Percentiles rank a stretch among this genome's conserved stretches.
Evolutionary conservation across 2,888 invertebrate species (phyloP).

Genomic region (Epinotia ramella): DNA sequence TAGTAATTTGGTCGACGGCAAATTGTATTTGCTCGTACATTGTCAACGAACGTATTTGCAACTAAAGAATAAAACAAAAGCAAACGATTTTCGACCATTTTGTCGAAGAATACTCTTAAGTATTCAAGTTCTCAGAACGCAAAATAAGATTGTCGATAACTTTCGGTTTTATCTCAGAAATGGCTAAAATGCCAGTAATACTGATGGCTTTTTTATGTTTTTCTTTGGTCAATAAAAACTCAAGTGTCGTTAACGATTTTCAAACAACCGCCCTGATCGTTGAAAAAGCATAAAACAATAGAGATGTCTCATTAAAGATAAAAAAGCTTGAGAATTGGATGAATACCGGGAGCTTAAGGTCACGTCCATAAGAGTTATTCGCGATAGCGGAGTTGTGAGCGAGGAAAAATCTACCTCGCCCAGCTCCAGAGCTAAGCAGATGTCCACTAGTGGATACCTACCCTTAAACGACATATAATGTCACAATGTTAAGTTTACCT

Average conservation of each 20-base stretch:
- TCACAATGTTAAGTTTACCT: too few relatives aligned
- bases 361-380: too few relatives aligned
- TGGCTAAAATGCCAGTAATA: slow-evolving; percentile 69
- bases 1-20: background rate
- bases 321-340: background rate
- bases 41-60: slow-evolving; percentile 12
- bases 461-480: too few relatives aligned
- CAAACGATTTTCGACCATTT: background rate
- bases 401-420: too few relatives aligned
- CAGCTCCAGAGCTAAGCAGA: too few relatives aligned
- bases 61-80: background rate
- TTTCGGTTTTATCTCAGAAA: slow-evolving; percentile 58
- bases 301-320: slow-evolving; percentile 20
- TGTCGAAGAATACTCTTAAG: background rate
- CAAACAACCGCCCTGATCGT: slow-evolving; percentile 12
- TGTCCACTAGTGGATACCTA: too few relatives aligned
- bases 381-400: too few relatives aligned
- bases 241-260: slow-evolving; percentile 37
- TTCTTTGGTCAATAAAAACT: slow-evolving; percentile 34
- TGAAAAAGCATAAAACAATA: slow-evolving; percentile 28
- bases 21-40: background rate
- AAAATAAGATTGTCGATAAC: slow-evolving; percentile 46
- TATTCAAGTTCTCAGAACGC: background rate
- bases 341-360: slow-evolving; percentile 12
- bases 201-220: slow-evolving; percentile 71